Percentiles rank a stretch among this genome's conserved stretches.
Conservation (phyloP, 1,140 invertebrate genomes). For the Philotrypesis tridentata region DNA sequence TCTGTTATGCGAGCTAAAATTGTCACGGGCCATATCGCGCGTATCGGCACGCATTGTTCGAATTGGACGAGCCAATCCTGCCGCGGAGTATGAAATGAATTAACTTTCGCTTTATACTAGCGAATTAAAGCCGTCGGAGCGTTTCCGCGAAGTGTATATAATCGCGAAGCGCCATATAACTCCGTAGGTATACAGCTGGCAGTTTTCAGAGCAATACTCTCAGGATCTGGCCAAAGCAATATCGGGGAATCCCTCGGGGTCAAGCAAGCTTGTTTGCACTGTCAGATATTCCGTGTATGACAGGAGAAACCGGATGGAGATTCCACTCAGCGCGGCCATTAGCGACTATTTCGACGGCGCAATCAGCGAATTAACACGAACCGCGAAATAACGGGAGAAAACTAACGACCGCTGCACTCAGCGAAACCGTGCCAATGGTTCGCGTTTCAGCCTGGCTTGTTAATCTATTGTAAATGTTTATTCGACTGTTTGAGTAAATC, state of each 20-base stretch:
- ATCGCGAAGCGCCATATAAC: background rate
- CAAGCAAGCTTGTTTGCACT: background rate
- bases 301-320: background rate
- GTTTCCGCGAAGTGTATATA: no score
- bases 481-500: background rate
- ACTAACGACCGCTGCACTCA: background rate
- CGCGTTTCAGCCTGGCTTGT: background rate
- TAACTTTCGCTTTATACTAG: no score
- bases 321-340: background rate
- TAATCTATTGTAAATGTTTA: background rate
- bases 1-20: background rate
- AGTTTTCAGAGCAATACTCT: background rate
- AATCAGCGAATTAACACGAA: background rate
- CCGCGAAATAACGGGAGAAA: slow-evolving; percentile 6
- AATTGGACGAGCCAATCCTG: background rate
- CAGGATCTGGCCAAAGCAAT: no score
- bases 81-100: background rate
- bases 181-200: background rate
- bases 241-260: background rate
- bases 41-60: background rate
- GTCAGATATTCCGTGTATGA: background rate
- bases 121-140: no score
- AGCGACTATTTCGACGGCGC: background rate
- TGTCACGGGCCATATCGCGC: background rate
- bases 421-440: background rate